A percentile compares a stretch with the other conserved stretches of the same genome.
These are phyloP conservation scores for Microctonus brassicae DNA, from an alignment of 2,888 invertebrate species.

Conservation along the genomic window DNA sequence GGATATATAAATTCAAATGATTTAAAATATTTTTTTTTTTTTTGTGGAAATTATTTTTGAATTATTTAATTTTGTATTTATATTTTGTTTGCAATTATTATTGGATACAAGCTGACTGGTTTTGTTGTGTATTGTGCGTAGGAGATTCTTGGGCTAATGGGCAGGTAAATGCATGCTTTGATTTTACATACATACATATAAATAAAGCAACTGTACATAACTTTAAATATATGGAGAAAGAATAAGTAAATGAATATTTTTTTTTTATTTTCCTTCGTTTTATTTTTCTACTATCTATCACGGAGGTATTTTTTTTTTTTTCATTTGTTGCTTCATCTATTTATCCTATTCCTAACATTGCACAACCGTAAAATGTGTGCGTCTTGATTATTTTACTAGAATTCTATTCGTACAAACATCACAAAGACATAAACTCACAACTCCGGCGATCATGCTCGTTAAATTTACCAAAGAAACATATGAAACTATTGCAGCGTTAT, in stretches of 20 bases:
- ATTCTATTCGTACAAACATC: neutral
- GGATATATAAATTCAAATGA: too few relatives aligned
- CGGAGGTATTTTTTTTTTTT: slow-evolving; percentile 4
- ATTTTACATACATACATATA: neutral
- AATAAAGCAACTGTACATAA: slow-evolving; percentile 5
- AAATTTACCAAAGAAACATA: too few relatives aligned
- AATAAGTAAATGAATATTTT: neutral
- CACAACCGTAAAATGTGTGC: neutral
- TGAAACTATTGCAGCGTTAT: too few relatives aligned
- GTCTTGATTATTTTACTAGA: neutral
- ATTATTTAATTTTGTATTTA: neutral
- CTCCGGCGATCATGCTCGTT: too few relatives aligned
- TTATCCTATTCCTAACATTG: neutral
- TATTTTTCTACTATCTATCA: slow-evolving; percentile 7
- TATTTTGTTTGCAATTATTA: neutral
- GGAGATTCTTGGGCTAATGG: neutral
- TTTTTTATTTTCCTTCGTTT: too few relatives aligned
- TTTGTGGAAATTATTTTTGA: too few relatives aligned
- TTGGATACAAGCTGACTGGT: neutral
- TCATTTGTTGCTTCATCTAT: neutral
- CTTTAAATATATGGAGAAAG: neutral
- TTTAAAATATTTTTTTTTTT: too few relatives aligned
- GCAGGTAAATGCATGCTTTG: neutral
- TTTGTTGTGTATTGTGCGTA: neutral
- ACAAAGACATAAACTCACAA: neutral